Percentiles rank a stretch among this genome's conserved stretches.
These are phyloP conservation scores for Atopsyche davidsoni DNA, from an alignment of 1,140 invertebrate genomes.

Conservation along the genomic window DNA sequence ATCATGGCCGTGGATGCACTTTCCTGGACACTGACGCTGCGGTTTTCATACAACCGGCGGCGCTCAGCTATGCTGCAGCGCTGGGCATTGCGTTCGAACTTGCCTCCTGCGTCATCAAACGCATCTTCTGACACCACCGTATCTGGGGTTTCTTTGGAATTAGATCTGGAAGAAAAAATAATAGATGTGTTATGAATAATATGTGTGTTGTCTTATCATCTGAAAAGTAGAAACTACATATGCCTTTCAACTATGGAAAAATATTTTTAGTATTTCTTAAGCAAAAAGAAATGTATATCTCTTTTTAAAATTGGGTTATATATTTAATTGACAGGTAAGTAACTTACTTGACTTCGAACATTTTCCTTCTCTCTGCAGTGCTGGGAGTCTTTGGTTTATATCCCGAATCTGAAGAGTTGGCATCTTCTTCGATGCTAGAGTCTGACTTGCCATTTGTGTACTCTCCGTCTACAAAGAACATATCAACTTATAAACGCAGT, in stretches of 20 bases:
- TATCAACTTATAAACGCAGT: too few relatives aligned
- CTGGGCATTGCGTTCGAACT: slow-evolving; percentile 51
- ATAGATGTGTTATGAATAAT: background rate
- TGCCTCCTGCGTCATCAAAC: slow-evolving; percentile 44
- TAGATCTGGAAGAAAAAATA: slow-evolving; percentile 21
- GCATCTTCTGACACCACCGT: slow-evolving; percentile 37
- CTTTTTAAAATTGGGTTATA: too few relatives aligned
- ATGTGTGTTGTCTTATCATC: background rate
- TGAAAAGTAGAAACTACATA: too few relatives aligned
- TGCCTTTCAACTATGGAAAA: background rate
- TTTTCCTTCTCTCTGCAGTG: slow-evolving; percentile 65
- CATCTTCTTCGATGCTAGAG: slow-evolving; percentile 56
- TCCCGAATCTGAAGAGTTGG: slow-evolving; percentile 48
- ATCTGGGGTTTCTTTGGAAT: slow-evolving; percentile 38
- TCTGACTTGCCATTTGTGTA: slow-evolving; percentile 60
- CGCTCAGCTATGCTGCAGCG: slow-evolving; percentile 71
- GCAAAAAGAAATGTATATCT: too few relatives aligned
- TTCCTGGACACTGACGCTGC: slow-evolving; percentile 51
- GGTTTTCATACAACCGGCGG: slow-evolving; percentile 66
- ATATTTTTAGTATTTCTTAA: background rate
- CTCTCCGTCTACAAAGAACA: slow-evolving; percentile 42
- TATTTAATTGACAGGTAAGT: slow-evolving; percentile 29
- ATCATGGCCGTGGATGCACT: slow-evolving; percentile 18
- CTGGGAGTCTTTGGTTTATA: slow-evolving; percentile 64
- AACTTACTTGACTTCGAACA: slow-evolving; percentile 56